Evolutionary conservation across 2,888 invertebrate genomes (phyloP).

Genomic region (Zootermopsis nevadensis): DNA sequence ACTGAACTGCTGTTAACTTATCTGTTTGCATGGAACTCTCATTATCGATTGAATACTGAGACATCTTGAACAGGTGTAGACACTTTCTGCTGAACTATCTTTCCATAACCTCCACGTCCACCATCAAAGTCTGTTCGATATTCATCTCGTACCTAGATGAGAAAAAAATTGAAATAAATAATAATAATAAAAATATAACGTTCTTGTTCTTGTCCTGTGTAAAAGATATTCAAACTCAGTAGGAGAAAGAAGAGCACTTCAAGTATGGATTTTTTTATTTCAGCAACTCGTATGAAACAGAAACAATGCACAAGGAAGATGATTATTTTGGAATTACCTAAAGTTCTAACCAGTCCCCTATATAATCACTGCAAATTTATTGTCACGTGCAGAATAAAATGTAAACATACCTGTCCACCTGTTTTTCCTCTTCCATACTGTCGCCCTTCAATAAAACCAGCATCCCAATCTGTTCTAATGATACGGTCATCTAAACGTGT

Average conservation of each 20-base stretch:
- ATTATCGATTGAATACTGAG: constrained; percentile 48
- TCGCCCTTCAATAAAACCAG: constrained; percentile 97
- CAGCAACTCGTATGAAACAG: too few relatives aligned
- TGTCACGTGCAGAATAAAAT: neutral
- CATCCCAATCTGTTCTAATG: constrained; percentile 98
- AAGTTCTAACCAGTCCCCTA: too few relatives aligned
- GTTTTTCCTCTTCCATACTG: constrained; percentile 98
- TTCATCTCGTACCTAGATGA: constrained; percentile 90
- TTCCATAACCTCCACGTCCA: constrained; percentile 97
- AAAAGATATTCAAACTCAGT: too few relatives aligned
- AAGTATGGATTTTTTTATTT: too few relatives aligned
- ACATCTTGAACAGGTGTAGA: constrained; percentile 58
- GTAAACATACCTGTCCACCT: constrained; percentile 87
- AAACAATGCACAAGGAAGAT: too few relatives aligned
- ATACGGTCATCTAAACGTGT: constrained; percentile 96
- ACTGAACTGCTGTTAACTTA: neutral
- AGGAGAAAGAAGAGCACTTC: too few relatives aligned
- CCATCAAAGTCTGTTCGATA: constrained; percentile 97
- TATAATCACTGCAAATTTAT: too few relatives aligned
- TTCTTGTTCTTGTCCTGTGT: too few relatives aligned
- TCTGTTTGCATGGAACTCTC: neutral
- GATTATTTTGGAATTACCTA: too few relatives aligned
- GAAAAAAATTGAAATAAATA: constrained; percentile 3
- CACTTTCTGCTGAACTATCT: constrained; percentile 88
- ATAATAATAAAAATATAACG: too few relatives aligned